Evolutionary conservation across 1,140 invertebrate genomes (phyloP).

Genomic region (silkworm (Bombyx mori)): ASM3026992v2 NC_085108.1:1464001-1464500

Average conservation of each 20-base stretch:
- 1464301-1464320: too few species aligned
- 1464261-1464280: background rate
- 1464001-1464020: slow-evolving; percentile 65
- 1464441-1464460: too few species aligned
- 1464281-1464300: too few species aligned
- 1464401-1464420: too few species aligned
- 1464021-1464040: slow-evolving; percentile 60
- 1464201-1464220: slow-evolving; percentile 62
- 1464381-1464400: too few species aligned
- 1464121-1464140: slow-evolving; percentile 41
- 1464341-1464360: too few species aligned
- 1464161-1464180: slow-evolving; percentile 52
- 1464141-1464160: slow-evolving; percentile 51
- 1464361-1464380: too few species aligned
- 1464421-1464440: too few species aligned
- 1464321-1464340: too few species aligned
- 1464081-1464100: slow-evolving; percentile 25
- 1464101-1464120: slow-evolving; percentile 24
- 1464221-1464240: slow-evolving; percentile 43
- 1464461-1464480: too few species aligned
- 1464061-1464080: slow-evolving; percentile 39
- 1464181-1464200: slow-evolving; percentile 63
- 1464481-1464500: too few species aligned
- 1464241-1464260: slow-evolving; percentile 30
- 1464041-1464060: slow-evolving; percentile 54